These are phyloP conservation scores for Eretmocerus hayati DNA, from an alignment of 2,888 invertebrate genomes.

Conservation along the genomic window DNA sequence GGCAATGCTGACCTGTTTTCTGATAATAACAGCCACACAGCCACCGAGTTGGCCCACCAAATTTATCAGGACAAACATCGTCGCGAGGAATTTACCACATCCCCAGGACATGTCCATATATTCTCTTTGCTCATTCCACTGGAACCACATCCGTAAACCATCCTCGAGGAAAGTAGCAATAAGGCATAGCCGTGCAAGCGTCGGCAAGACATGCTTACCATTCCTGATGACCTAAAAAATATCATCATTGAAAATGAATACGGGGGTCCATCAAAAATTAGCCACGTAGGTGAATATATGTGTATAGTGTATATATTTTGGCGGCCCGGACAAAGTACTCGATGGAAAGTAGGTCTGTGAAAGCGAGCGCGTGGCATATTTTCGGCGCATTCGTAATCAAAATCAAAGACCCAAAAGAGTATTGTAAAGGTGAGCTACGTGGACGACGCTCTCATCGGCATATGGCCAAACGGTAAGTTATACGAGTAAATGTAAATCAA, in stretches of 20 bases:
- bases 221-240: constrained; percentile 78
- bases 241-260: background rate
- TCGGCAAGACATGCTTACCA: constrained; percentile 88
- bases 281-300: no score
- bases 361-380: no score
- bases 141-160: constrained; percentile 98
- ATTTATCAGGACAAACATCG: constrained; percentile 91
- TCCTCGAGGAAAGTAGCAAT: constrained; percentile 99
- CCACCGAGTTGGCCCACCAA: constrained; percentile 93
- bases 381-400: no score
- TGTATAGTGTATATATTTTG: no score
- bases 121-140: constrained; percentile 95
- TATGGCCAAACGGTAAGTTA: no score
- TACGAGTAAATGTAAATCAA: constrained; percentile 5
- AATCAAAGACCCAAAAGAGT: no score
- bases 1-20: constrained; percentile 85
- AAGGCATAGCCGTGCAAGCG: constrained; percentile 90
- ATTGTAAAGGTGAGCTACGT: no score
- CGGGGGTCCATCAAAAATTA: no score
- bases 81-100: constrained; percentile 89
- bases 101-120: constrained; percentile 98
- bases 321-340: no score
- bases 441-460: no score
- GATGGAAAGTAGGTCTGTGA: constrained; percentile 26
- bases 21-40: constrained; percentile 89